These are phyloP conservation scores for Drosophila greeni DNA, from an alignment of 2,888 invertebrate species.

Conservation along the genomic window DNA sequence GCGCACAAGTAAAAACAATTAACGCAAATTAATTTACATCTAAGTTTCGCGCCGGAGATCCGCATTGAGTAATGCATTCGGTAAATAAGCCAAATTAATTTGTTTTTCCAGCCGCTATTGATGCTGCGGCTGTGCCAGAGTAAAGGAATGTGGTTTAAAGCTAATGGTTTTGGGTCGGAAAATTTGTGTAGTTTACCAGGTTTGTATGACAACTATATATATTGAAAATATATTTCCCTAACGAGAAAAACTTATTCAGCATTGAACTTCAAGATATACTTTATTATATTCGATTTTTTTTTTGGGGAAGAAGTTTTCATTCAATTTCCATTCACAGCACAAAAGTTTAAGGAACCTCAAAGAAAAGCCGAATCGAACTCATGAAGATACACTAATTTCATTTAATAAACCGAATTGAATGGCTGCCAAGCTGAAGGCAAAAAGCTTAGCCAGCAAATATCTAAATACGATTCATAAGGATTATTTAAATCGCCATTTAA, in stretches of 20 bases:
- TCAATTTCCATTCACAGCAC: neutral
- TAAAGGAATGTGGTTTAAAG: slow-evolving; percentile 2
- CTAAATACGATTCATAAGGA: slow-evolving; percentile 3
- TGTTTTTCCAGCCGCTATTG: slow-evolving; percentile 11
- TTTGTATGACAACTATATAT: neutral
- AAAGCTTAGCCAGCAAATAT: neutral
- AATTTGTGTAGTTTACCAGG: neutral
- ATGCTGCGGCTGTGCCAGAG: neutral
- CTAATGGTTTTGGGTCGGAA: neutral
- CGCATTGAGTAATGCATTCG: slow-evolving; percentile 39
- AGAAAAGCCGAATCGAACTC: neutral
- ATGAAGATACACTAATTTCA: neutral
- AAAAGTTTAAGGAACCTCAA: neutral
- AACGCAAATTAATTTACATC: slow-evolving; percentile 69
- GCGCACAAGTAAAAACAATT: slow-evolving; percentile 63
- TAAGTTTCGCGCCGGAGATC: slow-evolving; percentile 46
- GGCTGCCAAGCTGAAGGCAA: neutral
- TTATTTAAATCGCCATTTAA: slow-evolving; percentile 5
- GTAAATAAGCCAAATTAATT: slow-evolving; percentile 37
- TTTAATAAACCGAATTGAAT: neutral
- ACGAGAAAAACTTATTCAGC: neutral
- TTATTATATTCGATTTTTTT: neutral
- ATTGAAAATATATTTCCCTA: neutral
- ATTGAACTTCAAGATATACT: neutral
- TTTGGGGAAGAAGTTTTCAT: neutral